A percentile compares a stretch with the other conserved stretches of the same genome.
These are phyloP conservation scores for Halictus quadricinctus DNA, from an alignment of 2,888 invertebrate genomes.

Conservation along the genomic window DNA sequence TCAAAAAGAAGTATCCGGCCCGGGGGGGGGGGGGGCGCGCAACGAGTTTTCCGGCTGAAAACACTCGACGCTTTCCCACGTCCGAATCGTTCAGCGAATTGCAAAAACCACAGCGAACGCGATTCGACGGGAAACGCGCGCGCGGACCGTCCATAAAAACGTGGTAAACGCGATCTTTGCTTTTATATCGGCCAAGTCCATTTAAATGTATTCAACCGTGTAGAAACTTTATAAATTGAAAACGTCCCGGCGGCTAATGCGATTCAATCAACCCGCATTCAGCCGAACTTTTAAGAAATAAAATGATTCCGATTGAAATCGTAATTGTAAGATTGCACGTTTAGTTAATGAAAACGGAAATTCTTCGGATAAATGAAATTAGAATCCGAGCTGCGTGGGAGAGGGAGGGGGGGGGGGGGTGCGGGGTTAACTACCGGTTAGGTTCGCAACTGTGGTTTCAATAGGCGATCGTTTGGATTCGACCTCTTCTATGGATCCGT, in stretches of 20 bases:
- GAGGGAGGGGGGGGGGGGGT: background rate
- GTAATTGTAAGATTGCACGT: slow-evolving; percentile 1
- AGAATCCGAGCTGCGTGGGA: background rate
- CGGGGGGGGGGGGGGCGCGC: slow-evolving; percentile 11
- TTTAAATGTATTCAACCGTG: slow-evolving; percentile 23
- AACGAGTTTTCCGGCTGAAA: slow-evolving; percentile 64
- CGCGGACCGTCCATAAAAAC: slow-evolving; percentile 43
- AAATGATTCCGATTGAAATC: background rate
- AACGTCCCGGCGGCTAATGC: background rate
- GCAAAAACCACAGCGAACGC: slow-evolving; percentile 58
- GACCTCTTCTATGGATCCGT: background rate
- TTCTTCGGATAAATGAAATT: background rate
- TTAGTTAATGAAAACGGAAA: background rate
- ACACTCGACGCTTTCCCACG: slow-evolving; percentile 67
- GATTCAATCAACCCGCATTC: slow-evolving; percentile 21
- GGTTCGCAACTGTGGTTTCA: background rate
- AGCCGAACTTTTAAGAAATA: background rate
- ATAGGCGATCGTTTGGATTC: background rate
- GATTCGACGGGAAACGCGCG: slow-evolving; percentile 43
- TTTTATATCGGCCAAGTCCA: slow-evolving; percentile 20
- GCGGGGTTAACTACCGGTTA: background rate
- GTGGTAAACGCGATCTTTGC: slow-evolving; percentile 31
- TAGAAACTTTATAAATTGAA: slow-evolving; percentile 17
- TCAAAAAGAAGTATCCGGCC: slow-evolving; percentile 55
- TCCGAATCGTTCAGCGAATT: slow-evolving; percentile 60